phyloP scores from a whole-genome alignment of 2,113 vertebrate genomes.

The Hirundichthys speculiger region DNA sequence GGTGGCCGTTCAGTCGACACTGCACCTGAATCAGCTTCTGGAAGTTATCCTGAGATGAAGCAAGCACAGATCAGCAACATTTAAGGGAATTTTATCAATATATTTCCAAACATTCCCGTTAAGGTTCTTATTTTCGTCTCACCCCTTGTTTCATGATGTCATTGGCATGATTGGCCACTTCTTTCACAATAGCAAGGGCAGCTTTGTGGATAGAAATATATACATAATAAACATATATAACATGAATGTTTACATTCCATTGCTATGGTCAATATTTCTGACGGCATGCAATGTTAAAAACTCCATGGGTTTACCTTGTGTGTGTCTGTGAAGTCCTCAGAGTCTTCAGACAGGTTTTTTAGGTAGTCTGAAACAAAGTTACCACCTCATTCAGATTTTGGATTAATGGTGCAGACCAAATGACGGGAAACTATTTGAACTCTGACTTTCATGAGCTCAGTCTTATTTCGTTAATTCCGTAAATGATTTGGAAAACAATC shows the following conservation, averaged over 20 bases:
- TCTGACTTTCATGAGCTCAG: slow-evolving; percentile 13
- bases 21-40: slow-evolving; percentile 98
- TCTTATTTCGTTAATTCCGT: slow-evolving; percentile 42
- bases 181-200: slow-evolving; percentile 91
- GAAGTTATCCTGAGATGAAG: slow-evolving; percentile 90
- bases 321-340: slow-evolving; percentile 91
- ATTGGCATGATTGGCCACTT: slow-evolving; percentile 96
- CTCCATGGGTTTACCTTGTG: slow-evolving; percentile 82
- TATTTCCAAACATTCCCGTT: too few relatives aligned
- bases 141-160: slow-evolving; percentile 97
- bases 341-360: slow-evolving; percentile 90
- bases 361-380: slow-evolving; percentile 88
- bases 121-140: slow-evolving; percentile 52
- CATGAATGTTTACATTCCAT: background rate
- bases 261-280: background rate
- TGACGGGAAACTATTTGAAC: background rate
- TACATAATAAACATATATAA: background rate
- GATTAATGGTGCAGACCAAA: background rate
- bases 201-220: slow-evolving; percentile 72
- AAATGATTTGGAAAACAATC: slow-evolving; percentile 44
- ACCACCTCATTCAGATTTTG: background rate
- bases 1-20: slow-evolving; percentile 90
- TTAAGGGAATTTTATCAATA: background rate
- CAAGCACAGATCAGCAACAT: slow-evolving; percentile 1
- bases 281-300: too few relatives aligned